phyloP scores from a whole-genome alignment of 2,797 vertebrate genomes.

The Todus mexicanus region DNA sequence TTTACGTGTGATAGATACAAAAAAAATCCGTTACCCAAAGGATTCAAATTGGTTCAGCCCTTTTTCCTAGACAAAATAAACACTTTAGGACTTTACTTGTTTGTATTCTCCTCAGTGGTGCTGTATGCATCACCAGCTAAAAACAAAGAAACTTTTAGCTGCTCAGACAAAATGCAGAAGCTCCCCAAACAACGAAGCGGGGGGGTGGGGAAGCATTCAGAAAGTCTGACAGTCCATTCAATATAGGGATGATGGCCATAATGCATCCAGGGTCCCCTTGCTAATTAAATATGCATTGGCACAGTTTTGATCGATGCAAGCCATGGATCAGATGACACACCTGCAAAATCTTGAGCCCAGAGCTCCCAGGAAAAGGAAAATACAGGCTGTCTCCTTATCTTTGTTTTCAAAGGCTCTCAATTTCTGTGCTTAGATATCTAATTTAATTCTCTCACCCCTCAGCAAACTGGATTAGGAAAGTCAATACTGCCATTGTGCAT shows the following conservation, averaged over 20 bases:
- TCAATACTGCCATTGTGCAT: conserved; percentile 87
- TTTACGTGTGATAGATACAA: too few species aligned
- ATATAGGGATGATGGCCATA: conserved; percentile 84
- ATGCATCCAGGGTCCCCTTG: conserved; percentile 84
- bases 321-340: conserved; percentile 89
- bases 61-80: conserved; percentile 87
- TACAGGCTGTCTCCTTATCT: conserved; percentile 82
- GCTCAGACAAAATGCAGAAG: conserved; percentile 85
- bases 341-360: conserved; percentile 88
- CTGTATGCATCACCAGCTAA: conserved; percentile 91
- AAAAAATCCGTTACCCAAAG: conserved; percentile 74
- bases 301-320: conserved; percentile 92
- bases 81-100: conserved; percentile 86
- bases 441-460: conserved; percentile 89
- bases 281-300: conserved; percentile 99
- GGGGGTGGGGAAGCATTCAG: conserved; percentile 84
- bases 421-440: conserved; percentile 86
- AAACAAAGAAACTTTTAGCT: conserved; percentile 97
- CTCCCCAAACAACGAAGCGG: conserved; percentile 81
- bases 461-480: conserved; percentile 88
- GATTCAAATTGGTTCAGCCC: conserved; percentile 72
- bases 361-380: conserved; percentile 82
- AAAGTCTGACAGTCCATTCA: conserved; percentile 88
- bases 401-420: conserved; percentile 85
- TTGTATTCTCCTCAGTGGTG: conserved; percentile 87